Evolutionary conservation across 2,113 vertebrate species (phyloP), one percentile per base, ranked within the genome.

Genomic region (Passer montanus): DNA sequence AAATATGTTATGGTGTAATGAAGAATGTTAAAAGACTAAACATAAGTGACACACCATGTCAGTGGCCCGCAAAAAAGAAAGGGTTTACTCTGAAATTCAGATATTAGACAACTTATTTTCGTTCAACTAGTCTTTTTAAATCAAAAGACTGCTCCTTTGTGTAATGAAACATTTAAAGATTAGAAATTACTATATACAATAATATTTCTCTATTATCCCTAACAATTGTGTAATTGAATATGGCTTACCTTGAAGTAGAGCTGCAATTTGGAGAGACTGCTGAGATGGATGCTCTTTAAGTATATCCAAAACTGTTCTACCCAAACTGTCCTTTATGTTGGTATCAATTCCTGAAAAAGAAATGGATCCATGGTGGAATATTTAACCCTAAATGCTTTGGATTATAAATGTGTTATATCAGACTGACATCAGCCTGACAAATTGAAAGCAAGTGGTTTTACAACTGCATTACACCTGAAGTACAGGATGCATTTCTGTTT

Each of bases 181-280:
- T n/a, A 90, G 30, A 74, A 68, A 64, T 79, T 47, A 60, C 18
- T 13, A 47, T 74, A 37, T 37, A 79, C 24, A 28, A 79, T 64
- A 58, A 44, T 50, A 87, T 89, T 75, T 66, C 15, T 39, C 19
- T 44, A 13, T 21, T 63, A 7, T 55, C 10, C 55, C 30, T 62
- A 56, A 87, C 13, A 96, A 86, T 70, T 60, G 18, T 59, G 37
- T 84, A 75, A 84, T 35, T 78, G 26, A 64, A 39, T 69, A 63
- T 13, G 33, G 56, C 92, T 97, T 98, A 99, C 99, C 99, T 98
- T 99, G 99, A 95, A 99, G 98, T 35, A 99, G 97, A 84, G 99
- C 98, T 19, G 98, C 99, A 97, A 99, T 99, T 97, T 99, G 99
- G 84, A 99, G 99, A 85, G 99, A 99, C 91, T 99, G 99, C 79